Base-by-base conservation (phyloP, 1,140 invertebrate species). In the Rhopalosiphum padi region DNA sequence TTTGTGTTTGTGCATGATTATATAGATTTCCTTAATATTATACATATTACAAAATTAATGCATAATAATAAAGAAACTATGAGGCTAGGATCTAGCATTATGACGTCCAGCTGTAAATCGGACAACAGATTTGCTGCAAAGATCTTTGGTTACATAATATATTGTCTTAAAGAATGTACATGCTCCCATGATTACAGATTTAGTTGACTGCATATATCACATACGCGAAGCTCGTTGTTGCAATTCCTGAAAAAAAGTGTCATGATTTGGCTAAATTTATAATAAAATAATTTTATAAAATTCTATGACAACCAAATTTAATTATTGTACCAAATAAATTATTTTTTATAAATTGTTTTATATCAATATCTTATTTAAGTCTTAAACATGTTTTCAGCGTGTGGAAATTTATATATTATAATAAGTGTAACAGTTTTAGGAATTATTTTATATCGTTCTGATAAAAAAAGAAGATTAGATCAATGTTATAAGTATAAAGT, bases 191-290 rank as follows among this genome's bases (percentile, higher is more conserved):
- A 93, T 85, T 9, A 93, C 35, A n/a, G 91, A 93, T 85, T 93
- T 93, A 30, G 91, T 93, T 37, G 91, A 93, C 48, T 93, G 91
- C 85, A 94, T 93, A 48, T 83, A 94, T 94, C 92, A 94, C 94
- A 94, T 94, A n/a, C 94, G 88, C 5, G 94, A 94, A 51, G 94
- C 94, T 92, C 94, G 94, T 92, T 94, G 94, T 83, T 94, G 94
- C 23, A 94, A 93, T 55, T 94, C 94, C 94, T 94, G 90, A 37
- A 94, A 94, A 90, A 90, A 53, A 15, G 41, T 46, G 41, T 30
- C 21, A 68, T 68, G n/a, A 43, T 60, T 68, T 90, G 51, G 51
- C 51, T 90, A 43, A 53, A 94, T 37, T 5, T 51, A 48, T 9
- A 88, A 37, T n/a, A 88, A 88, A 37, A 87, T 82, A 55, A 41